Evolutionary conservation across 2,113 vertebrate genomes (phyloP).

Genomic region (Rutilus rutilus): DNA sequence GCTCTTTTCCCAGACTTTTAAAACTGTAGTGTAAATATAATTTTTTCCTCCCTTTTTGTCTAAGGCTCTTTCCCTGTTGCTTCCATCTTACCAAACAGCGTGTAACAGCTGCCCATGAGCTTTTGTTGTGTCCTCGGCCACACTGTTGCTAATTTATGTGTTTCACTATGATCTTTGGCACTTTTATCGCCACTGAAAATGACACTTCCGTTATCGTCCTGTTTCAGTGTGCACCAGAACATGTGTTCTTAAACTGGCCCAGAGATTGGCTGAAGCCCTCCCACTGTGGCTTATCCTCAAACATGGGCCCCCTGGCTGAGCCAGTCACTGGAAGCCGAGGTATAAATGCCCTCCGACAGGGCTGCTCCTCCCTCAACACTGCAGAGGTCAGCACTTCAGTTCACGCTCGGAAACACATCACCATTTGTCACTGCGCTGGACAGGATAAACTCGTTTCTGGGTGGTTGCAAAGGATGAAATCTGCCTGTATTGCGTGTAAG

Average conservation of each 20-base stretch:
- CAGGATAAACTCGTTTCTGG: constrained; percentile 14
- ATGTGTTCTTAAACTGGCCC: constrained; percentile 8
- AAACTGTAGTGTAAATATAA: too few relatives aligned
- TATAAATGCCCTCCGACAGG: constrained; percentile 65
- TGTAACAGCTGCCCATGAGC: neutral
- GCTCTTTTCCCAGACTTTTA: too few relatives aligned
- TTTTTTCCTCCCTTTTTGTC: too few relatives aligned
- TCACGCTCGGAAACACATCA: constrained; percentile 64
- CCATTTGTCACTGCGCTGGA: constrained; percentile 25
- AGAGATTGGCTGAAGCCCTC: neutral
- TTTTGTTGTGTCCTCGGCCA: neutral
- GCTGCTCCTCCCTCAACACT: constrained; percentile 50
- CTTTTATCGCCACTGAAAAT: neutral
- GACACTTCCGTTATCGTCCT: neutral
- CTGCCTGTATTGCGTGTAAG: constrained; percentile 46
- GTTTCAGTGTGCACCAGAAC: constrained; percentile 14
- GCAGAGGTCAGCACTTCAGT: constrained; percentile 69
- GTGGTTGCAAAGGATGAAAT: neutral
- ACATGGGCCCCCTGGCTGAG: constrained; percentile 46
- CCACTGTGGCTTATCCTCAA: constrained; percentile 26
- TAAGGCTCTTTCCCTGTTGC: neutral
- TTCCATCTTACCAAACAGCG: neutral
- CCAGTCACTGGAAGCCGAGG: constrained; percentile 48
- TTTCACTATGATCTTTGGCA: constrained; percentile 2
- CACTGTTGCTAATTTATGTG: constrained; percentile 8